These are phyloP conservation scores for Cololabis saira DNA, from an alignment of 2,113 vertebrate species.

Conservation along the genomic window DNA sequence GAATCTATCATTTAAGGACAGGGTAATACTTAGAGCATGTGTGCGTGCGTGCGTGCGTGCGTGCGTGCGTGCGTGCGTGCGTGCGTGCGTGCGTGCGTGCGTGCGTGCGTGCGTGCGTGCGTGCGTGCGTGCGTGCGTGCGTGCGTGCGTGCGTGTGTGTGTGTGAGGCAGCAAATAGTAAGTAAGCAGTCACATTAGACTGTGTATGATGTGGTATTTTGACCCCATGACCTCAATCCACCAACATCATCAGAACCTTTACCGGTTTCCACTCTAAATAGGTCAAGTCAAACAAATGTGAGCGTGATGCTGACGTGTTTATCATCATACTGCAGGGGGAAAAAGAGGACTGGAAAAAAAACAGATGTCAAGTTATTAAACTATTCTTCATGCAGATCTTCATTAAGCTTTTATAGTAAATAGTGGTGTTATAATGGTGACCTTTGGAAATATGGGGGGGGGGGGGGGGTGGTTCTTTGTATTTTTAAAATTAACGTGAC, in stretches of 20 bases:
- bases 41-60: too few relatives aligned
- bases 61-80: too few relatives aligned
- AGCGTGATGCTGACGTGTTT: constrained; percentile 6
- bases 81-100: too few relatives aligned
- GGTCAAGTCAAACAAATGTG: constrained; percentile 35
- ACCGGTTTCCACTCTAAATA: constrained; percentile 54
- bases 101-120: too few relatives aligned
- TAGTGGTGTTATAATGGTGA: constrained; percentile 48
- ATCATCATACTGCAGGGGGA: constrained; percentile 1
- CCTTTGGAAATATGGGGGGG: constrained; percentile 50
- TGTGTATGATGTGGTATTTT: too few relatives aligned
- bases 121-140: too few relatives aligned
- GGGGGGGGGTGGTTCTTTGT: constrained; percentile 18
- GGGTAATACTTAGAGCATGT: too few relatives aligned
- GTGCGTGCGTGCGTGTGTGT: too few relatives aligned
- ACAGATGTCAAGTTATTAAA: constrained; percentile 9
- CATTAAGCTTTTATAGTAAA: constrained; percentile 57
- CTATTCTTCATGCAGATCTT: constrained; percentile 33
- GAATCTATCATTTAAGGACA: too few relatives aligned
- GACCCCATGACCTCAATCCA: too few relatives aligned
- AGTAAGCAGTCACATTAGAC: too few relatives aligned
- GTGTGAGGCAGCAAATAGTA: too few relatives aligned
- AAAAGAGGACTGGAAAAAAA: neutral
- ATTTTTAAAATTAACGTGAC: constrained; percentile 20
- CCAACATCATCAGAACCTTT: neutral